These are phyloP conservation scores for Nyleta sp. DNA, from an alignment of 2,888 invertebrate species.

Conservation along the genomic window DNA sequence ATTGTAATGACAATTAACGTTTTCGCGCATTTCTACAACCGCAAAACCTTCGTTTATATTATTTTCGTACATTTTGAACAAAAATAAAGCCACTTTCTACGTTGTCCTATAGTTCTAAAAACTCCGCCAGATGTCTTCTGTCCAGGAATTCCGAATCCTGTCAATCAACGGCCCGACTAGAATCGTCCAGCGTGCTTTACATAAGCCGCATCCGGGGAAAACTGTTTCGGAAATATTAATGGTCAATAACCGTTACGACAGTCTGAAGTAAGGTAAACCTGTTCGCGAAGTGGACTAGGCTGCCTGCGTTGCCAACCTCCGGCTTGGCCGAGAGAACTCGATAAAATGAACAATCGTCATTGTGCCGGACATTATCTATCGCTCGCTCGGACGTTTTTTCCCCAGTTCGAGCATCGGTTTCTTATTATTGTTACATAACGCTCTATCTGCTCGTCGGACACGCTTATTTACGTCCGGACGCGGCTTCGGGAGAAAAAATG, in stretches of 20 bases:
- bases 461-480: conserved; percentile 20
- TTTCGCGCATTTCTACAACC: no score
- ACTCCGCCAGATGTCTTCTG: no score
- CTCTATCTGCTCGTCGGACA: neutral
- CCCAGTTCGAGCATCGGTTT: conserved; percentile 7
- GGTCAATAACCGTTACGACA: conserved; percentile 77
- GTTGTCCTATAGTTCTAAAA: no score
- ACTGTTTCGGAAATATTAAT: conserved; percentile 57
- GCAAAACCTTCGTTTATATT: no score
- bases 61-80: no score
- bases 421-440: conserved; percentile 41
- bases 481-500: conserved; percentile 7
- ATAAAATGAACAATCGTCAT: conserved; percentile 44
- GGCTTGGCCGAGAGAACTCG: conserved; percentile 56
- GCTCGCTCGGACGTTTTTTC: conserved; percentile 4
- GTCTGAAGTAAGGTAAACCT: conserved; percentile 76
- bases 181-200: neutral
- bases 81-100: no score
- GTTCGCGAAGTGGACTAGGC: conserved; percentile 81
- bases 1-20: no score
- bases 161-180: no score
- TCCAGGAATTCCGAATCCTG: no score
- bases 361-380: conserved; percentile 29
- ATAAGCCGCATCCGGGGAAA: conserved; percentile 24
- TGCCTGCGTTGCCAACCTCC: conserved; percentile 66